A percentile compares a stretch with the other conserved stretches of the same genome.
Conservation (phyloP, 1,140 invertebrate species). For the Ips nitidus region DNA sequence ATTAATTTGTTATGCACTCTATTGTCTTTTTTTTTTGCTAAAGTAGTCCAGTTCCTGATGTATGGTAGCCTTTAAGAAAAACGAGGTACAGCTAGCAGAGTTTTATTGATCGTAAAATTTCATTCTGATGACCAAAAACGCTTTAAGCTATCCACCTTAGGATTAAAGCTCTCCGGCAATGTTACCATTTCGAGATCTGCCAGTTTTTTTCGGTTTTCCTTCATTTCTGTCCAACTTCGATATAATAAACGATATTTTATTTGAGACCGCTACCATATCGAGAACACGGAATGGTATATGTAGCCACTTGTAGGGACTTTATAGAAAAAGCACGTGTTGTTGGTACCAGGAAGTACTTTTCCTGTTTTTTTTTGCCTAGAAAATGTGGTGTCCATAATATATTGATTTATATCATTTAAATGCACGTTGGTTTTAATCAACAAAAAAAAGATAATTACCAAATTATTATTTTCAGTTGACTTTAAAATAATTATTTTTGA, state of each 20-base stretch:
- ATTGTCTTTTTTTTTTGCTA: background rate
- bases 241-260: slow-evolving; percentile 22
- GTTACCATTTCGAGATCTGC: slow-evolving; percentile 14
- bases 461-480: too few relatives aligned
- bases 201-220: background rate
- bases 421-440: too few relatives aligned
- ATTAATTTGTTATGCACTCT: slow-evolving; percentile 16
- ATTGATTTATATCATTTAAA: too few relatives aligned
- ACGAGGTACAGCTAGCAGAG: slow-evolving; percentile 1
- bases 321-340: too few relatives aligned
- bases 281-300: too few relatives aligned
- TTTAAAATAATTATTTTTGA: too few relatives aligned
- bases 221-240: slow-evolving; percentile 9
- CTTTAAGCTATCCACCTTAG: slow-evolving; percentile 5
- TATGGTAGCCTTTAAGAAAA: background rate
- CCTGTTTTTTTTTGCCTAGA: too few relatives aligned
- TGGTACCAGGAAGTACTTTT: too few relatives aligned
- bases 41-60: background rate
- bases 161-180: slow-evolving; percentile 3
- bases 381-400: too few relatives aligned
- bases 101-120: slow-evolving; percentile 17
- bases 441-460: too few relatives aligned
- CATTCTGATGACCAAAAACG: slow-evolving; percentile 13
- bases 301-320: too few relatives aligned
- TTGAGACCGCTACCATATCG: too few relatives aligned